phyloP scores from a whole-genome alignment of 35 echinoderm and acorn worm species.

The Ptychodera flava region DNA sequence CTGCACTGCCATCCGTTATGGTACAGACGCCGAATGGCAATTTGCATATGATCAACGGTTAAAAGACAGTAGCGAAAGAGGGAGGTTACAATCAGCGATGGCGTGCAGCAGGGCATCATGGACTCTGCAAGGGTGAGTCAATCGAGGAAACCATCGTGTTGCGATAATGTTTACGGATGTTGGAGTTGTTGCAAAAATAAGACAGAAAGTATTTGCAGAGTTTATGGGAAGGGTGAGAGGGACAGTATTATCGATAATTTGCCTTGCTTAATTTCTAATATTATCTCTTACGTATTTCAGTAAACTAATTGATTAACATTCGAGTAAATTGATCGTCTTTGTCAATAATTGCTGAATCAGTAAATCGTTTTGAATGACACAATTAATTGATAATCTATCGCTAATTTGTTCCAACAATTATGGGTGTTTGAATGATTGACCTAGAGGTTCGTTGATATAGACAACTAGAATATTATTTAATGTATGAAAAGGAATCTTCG shows the following conservation, averaged over 20 bases:
- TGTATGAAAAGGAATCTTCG: not conserved
- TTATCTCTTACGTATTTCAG: too few relatives aligned
- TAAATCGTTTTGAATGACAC: too few relatives aligned
- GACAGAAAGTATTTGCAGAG: not conserved
- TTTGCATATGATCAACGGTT: slow-evolving; percentile 55
- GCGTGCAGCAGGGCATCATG: slow-evolving; percentile 60
- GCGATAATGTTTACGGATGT: not conserved
- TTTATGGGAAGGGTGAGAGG: not conserved
- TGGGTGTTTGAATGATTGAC: too few relatives aligned
- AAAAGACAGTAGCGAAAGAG: slow-evolving; percentile 23
- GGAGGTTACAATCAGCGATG: slow-evolving; percentile 38
- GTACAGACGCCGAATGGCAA: slow-evolving; percentile 63
- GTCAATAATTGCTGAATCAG: too few relatives aligned
- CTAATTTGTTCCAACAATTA: too few relatives aligned
- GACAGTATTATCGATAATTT: not conserved
- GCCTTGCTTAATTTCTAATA: too few relatives aligned
- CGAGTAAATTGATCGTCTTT: too few relatives aligned
- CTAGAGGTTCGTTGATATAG: too few relatives aligned
- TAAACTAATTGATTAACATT: too few relatives aligned
- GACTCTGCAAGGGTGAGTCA: slow-evolving; percentile 24
- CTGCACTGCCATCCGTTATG: slow-evolving; percentile 67
- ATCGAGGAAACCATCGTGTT: not conserved
- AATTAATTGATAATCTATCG: too few relatives aligned
- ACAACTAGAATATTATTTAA: too few relatives aligned
- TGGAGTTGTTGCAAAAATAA: not conserved